Evolutionary conservation across 2,797 vertebrate genomes (phyloP), one percentile per base, ranked within the genome.

Genomic region (Eulemur albifrons): DNA sequence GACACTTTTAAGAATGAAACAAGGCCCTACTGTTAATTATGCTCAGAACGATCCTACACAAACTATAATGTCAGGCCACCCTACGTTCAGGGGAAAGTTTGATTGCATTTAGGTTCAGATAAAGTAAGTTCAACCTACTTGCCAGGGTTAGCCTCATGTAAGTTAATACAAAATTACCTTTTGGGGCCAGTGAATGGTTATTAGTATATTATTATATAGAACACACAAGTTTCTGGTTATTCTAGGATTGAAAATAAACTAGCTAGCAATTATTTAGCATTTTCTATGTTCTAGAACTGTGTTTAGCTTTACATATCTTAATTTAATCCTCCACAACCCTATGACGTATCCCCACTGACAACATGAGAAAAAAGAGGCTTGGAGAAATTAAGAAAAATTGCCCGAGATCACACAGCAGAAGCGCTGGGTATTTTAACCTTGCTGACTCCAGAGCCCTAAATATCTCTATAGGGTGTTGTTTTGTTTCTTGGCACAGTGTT

Each of bases 111-210:
- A 72, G 48, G 63, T 90, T 54, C 48, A 77, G 25, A 40, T 76
- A 70, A 94, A 86, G 54, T 85, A 9, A 54, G 25, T 90, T 87
- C 32, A 79, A 27, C 6, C 9, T 83, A 38, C n/a, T 75, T 75
- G 57, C 43, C 10, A 77, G 20, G 12, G 75, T 95, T 88, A 84
- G 14, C 23, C 38, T 40, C 7, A 15, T 87, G 20, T 23, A 87
- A 93, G 8, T 80, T 83, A 94, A 85, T 75, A 81, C 15, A 85
- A 93, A 88, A 75, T 92, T 92, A 57, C 50, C 59, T 88, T 11
- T 63, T 77, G 67, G 76, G 35, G 70, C n/a, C 45, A 80, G 32
- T 88, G 59, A 90, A 32, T 92, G 59, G 72, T 93, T 61, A 72
- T 87, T 89, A 48, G 50, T 76, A 63, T 69, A 59, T 83, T 81